Base-by-base conservation (phyloP, 2,113 vertebrate genomes). In the Tenebrosternarchus preto region DNA sequence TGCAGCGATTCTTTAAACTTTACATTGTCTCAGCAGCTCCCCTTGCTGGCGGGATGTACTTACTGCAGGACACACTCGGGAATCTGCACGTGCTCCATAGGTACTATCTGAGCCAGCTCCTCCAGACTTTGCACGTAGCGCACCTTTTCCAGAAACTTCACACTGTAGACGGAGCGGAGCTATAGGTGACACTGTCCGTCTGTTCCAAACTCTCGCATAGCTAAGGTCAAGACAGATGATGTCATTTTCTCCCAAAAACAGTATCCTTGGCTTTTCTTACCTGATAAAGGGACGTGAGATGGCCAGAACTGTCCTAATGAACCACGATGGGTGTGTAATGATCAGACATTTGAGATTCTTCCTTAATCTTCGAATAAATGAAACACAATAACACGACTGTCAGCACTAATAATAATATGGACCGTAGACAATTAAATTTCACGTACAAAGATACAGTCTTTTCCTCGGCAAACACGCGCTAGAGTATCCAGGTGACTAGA, bases 271-370 rank as follows among this genome's bases (percentile, higher is more conserved):
- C n/a, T 1, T 24, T 46, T 50, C 75, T 86, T 22, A 98, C 96
- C 96, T 98, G 91, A 98, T 96, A 87, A 98, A 98, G 0, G 97
- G 97, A 43, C 97, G 93, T 55, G 97, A 98, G 80, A 98, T 95
- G 22, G 96, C 95, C 86, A 98, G 91, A 73, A 98, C 95, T 0
- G 97, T 98, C 46, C 97, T 91, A 81, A 98, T 98, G 88, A 98
- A 98, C 97, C 97, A 98, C 0, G 96, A 97, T 0, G 97, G 96
- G 82, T 98, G 97, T 29, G 95, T 94, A 0, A 98, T 98, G 81
- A 98, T 95, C 84, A 98, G 76, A 8, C 96, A 95, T 86, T 98
- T 98, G 2, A 98, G 94, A 83, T 98, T 98, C 88, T 98, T 98
- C 81, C 95, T 87, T 82, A 98, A 87, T 80, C 97, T 98, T 91